These are phyloP conservation scores for Megalops atlanticus DNA, from an alignment of 2,113 vertebrate species.

Conservation along the genomic window DNA sequence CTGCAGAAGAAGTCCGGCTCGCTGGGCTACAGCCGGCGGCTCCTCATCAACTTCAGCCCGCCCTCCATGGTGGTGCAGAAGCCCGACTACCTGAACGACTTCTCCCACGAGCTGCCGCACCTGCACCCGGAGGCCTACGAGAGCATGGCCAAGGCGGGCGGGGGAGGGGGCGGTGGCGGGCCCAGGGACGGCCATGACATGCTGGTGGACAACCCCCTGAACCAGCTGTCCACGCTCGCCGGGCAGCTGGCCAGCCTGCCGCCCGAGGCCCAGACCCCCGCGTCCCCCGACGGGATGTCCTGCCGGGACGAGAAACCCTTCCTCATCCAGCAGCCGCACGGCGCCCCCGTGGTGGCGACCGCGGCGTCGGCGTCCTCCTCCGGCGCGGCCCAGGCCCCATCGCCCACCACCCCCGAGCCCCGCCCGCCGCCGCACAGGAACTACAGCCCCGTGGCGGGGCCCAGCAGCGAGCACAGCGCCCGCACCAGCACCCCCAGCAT, in stretches of 20 bases:
- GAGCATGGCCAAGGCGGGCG: conserved; percentile 69
- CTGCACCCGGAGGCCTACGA: conserved; percentile 85
- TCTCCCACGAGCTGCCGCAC: conserved; percentile 83
- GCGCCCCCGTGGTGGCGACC: conserved; percentile 75
- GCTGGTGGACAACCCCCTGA: conserved; percentile 91
- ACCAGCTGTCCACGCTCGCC: conserved; percentile 92
- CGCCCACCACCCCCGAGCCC: conserved; percentile 86
- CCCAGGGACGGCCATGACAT: conserved; percentile 73
- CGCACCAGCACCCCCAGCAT: conserved; percentile 91
- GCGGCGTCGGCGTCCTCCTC: conserved; percentile 48
- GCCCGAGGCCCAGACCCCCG: conserved; percentile 81
- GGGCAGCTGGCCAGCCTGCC: conserved; percentile 94
- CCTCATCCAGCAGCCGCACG: conserved; percentile 82
- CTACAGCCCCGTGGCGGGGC: conserved; percentile 86
- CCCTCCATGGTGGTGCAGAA: conserved; percentile 93
- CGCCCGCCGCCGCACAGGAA: conserved; percentile 80
- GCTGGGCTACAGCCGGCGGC: conserved; percentile 85
- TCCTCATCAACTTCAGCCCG: conserved; percentile 89
- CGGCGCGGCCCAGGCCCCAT: conserved; percentile 76
- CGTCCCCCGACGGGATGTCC: conserved; percentile 87
- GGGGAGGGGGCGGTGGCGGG: conserved; percentile 71
- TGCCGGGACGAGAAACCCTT: conserved; percentile 94
- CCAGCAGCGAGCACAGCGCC: conserved; percentile 89
- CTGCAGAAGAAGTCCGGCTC: conserved; percentile 93
- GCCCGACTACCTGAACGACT: conserved; percentile 87